Conservation (phyloP, 1,140 invertebrate genomes). For the Uloborus diversus region DNA sequence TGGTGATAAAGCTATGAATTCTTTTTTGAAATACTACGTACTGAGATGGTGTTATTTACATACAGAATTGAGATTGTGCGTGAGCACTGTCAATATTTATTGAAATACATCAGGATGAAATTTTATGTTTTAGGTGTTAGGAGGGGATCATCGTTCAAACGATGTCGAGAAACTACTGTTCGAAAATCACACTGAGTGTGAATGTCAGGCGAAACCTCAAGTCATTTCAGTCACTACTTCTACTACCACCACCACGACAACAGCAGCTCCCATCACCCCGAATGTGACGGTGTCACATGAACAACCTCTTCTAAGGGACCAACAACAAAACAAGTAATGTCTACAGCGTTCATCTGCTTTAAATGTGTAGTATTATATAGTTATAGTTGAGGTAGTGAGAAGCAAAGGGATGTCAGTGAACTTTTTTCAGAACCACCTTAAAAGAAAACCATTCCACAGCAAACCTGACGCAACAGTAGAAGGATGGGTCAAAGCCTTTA, state of each 20-base stretch:
- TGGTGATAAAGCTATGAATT: no score
- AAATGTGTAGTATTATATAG: neutral
- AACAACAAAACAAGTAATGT: slow-evolving; percentile 26
- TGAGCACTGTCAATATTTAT: no score
- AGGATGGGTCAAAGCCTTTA: neutral
- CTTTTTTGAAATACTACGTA: no score
- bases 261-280: neutral
- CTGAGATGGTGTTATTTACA: no score
- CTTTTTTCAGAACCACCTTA: neutral
- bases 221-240: neutral
- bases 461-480: neutral
- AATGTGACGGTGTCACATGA: neutral
- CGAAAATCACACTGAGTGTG: slow-evolving; percentile 54
- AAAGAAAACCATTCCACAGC: neutral
- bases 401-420: neutral
- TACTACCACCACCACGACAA: neutral
- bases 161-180: slow-evolving; percentile 46
- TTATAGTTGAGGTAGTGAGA: neutral
- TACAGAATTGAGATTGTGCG: no score
- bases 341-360: neutral
- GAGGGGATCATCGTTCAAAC: slow-evolving; percentile 14
- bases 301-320: slow-evolving; percentile 18
- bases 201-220: slow-evolving; percentile 42
- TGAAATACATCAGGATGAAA: no score
- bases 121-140: slow-evolving; percentile 14